phyloP scores from a whole-genome alignment of 2,113 vertebrate genomes.

The Alaudala cheleensis region DNA sequence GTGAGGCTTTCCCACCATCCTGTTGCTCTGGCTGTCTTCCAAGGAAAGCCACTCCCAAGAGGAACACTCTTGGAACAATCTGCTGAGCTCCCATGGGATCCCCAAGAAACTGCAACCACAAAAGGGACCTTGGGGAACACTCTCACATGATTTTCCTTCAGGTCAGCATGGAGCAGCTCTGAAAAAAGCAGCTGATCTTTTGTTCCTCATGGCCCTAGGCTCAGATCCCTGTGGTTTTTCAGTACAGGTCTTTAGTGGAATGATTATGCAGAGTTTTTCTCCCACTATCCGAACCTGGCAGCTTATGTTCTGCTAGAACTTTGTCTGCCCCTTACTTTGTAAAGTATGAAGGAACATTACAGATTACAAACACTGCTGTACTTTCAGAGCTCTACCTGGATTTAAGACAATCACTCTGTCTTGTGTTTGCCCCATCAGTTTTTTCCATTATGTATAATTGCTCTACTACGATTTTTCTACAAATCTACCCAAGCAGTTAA shows the following conservation, averaged over 20 bases:
- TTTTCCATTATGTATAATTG: not conserved
- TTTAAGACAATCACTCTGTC: not conserved
- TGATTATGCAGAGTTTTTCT: not conserved
- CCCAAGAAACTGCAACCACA: not conserved
- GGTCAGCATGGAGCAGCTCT: not conserved
- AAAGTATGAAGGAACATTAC: not conserved
- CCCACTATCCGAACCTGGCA: not conserved
- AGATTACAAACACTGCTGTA: not conserved
- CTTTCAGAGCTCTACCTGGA: not conserved
- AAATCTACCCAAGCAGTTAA: not conserved
- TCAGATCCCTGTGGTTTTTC: not conserved
- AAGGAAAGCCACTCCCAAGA: slow-evolving; percentile 18
- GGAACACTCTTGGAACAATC: not conserved
- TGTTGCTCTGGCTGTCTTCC: slow-evolving; percentile 9
- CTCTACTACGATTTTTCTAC: not conserved
- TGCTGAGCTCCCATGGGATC: not conserved
- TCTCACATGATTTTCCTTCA: not conserved
- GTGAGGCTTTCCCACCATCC: slow-evolving; percentile 52
- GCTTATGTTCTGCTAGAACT: not conserved
- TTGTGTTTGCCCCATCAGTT: not conserved
- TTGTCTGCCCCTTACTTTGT: not conserved
- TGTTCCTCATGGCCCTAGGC: not conserved
- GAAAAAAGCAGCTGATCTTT: slow-evolving; percentile 10
- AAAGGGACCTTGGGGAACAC: not conserved
- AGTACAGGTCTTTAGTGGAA: not conserved